Base-by-base conservation (phyloP, 2,113 vertebrate species). In the Perccottus glenii region DNA sequence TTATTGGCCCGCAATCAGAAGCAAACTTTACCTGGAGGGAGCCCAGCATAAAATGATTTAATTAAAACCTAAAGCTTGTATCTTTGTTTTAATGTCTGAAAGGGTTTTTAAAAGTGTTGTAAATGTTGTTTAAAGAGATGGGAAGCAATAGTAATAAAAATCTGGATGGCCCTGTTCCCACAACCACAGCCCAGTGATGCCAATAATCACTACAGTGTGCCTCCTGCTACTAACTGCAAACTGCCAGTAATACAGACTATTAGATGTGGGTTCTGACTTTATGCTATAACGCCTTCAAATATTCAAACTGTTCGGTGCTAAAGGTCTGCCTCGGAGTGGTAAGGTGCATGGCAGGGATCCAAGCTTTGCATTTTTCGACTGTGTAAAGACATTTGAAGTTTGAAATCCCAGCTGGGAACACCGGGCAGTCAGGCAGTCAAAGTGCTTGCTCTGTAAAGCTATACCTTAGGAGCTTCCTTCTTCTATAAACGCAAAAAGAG, bases 101-200 rank as follows among this genome's bases (percentile, higher is more conserved):
- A 80, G 63, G 66, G 27, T 47, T 87, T 84, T 76, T 36, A 44
- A 80, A 78, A 74, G 63, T 53, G 70, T 64, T 70, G 79, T 88
- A 85, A 81, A 83, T 77, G 68, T 61, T 76, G 77, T 87, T 85
- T 81, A 80, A 81, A 80, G 69, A 44, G 43, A 81, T 43, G 58
- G 63, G 75, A 74, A 85, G 82, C 72, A 67, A 81, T 75, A 65
- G 84, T 80, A 77, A 84, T 85, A 84, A 87, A 72, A 85, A 85
- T 49, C 27, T 42, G 43, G 11, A 64, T 80, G 82, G 78, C 66
- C 46, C 52, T 56, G 55, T 72, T 80, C 83, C 80, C 75, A 74
- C 61, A 81, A 76, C 76, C 82, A 57, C 80, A 86, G 64, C 46
- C 77, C 61, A 60, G 40, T 64, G 3, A 62, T 75, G 80, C 80